These are phyloP conservation scores for Gasteruption jaculator DNA, from an alignment of 2,888 invertebrate genomes.

Conservation along the genomic window DNA sequence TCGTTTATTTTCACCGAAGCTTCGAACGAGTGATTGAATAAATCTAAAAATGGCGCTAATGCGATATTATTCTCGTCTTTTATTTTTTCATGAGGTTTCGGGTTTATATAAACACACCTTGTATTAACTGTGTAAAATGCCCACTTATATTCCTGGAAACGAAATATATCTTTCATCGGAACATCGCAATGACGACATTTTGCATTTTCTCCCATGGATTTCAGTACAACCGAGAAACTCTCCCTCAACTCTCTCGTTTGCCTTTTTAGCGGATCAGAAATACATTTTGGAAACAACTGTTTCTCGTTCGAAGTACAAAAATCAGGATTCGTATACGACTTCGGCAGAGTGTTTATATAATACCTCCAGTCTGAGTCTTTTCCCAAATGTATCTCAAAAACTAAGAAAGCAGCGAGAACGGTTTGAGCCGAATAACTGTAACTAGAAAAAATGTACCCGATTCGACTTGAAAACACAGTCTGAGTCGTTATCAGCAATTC, in stretches of 20 bases:
- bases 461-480: slow-evolving; percentile 41
- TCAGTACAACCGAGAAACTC: too few species aligned
- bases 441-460: slow-evolving; percentile 33
- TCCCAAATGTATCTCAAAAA: slow-evolving; percentile 62
- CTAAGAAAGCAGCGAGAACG: slow-evolving; percentile 69
- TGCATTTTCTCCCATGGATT: slow-evolving; percentile 23
- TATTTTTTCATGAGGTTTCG: too few species aligned
- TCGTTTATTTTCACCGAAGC: slow-evolving; percentile 56
- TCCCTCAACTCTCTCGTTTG: too few species aligned
- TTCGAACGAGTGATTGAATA: slow-evolving; percentile 78
- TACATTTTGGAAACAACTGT: slow-evolving; percentile 56
- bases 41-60: slow-evolving; percentile 82
- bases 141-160: slow-evolving; percentile 64
- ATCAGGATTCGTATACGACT: slow-evolving; percentile 64
- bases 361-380: slow-evolving; percentile 57
- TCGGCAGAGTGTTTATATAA: slow-evolving; percentile 70
- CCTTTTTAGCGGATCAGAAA: too few species aligned
- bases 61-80: slow-evolving; percentile 54
- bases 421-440: slow-evolving; percentile 59
- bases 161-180: slow-evolving; percentile 53
- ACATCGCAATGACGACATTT: slow-evolving; percentile 50
- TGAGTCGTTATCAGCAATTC: slow-evolving; percentile 53
- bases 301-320: slow-evolving; percentile 61
- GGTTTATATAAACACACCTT: slow-evolving; percentile 72
- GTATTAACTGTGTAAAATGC: slow-evolving; percentile 83